phyloP scores from a whole-genome alignment of 1,140 invertebrate species.

The Aphelenchoides besseyi region DNA sequence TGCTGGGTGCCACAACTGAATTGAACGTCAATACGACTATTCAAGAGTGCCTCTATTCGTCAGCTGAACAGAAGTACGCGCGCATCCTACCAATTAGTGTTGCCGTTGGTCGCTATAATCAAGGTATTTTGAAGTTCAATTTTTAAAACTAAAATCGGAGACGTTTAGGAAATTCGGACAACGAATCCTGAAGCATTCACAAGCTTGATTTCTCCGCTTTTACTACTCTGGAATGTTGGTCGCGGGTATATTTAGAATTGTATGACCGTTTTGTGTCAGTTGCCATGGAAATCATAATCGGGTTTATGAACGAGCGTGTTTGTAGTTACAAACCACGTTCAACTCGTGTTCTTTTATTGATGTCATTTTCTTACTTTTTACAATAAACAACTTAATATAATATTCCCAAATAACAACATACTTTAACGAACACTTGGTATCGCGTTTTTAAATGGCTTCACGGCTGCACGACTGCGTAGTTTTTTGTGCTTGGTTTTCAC shows the following conservation, averaged over 20 bases:
- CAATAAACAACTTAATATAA: background rate
- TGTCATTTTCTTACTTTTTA: too few species aligned
- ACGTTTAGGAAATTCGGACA: background rate
- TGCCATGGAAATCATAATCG: too few species aligned
- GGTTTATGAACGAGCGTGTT: too few species aligned
- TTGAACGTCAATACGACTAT: too few species aligned
- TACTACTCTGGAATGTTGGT: slow-evolving; percentile 39
- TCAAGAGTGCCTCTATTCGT: background rate
- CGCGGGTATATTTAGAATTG: slow-evolving; percentile 42
- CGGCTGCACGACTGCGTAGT: too few species aligned
- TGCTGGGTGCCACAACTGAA: too few species aligned
- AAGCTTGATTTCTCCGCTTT: slow-evolving; percentile 36
- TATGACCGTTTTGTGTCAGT: too few species aligned
- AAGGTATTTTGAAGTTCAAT: background rate
- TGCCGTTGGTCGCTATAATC: background rate
- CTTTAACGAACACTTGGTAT: too few species aligned
- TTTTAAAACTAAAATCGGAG: slow-evolving; percentile 32
- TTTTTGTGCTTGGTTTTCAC: background rate
- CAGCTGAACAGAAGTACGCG: too few species aligned
- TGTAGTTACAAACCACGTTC: background rate
- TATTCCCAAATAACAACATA: too few species aligned
- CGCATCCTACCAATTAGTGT: too few species aligned
- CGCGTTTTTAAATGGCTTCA: too few species aligned
- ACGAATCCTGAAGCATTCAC: slow-evolving; percentile 31
- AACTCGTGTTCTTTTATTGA: background rate